Evolutionary conservation across 1,140 invertebrate genomes (phyloP).

Genomic region (Pseudachorutes palmiensis): DNA sequence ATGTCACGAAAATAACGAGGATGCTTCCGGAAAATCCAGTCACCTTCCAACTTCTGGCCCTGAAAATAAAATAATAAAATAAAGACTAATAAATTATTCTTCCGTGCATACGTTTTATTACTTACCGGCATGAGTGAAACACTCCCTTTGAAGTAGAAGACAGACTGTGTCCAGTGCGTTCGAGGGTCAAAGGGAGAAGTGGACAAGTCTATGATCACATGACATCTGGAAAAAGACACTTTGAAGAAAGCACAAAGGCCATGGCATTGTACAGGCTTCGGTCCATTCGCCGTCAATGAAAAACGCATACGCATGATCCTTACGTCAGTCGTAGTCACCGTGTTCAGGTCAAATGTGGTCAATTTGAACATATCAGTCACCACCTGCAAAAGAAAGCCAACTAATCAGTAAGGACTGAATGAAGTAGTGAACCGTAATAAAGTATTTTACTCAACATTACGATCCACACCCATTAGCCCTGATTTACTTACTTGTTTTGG

Average conservation of each 20-base stretch:
- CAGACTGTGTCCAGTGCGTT: constrained; percentile 99
- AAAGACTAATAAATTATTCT: constrained; percentile 21
- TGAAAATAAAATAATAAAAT: background rate
- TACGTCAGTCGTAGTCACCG: constrained; percentile 87
- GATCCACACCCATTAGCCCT: no score
- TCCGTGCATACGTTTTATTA: background rate
- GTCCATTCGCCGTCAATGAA: constrained; percentile 71
- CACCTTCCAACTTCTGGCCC: background rate
- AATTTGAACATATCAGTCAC: constrained; percentile 76
- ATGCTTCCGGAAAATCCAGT: background rate
- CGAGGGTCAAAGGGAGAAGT: constrained; percentile 93
- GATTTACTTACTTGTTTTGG: no score
- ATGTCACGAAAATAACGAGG: background rate
- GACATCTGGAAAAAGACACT: constrained; percentile 92
- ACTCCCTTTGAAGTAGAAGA: constrained; percentile 95
- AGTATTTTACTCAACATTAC: background rate
- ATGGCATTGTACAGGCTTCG: constrained; percentile 94
- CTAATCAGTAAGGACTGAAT: background rate
- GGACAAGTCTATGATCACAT: constrained; percentile 93
- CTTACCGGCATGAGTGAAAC: constrained; percentile 77
- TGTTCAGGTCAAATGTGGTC: constrained; percentile 95
- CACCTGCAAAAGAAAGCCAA: constrained; percentile 50
- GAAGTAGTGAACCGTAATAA: background rate
- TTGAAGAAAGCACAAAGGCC: constrained; percentile 96
- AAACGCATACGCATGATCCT: constrained; percentile 68